A percentile compares a stretch with the other conserved stretches of the same genome.
phyloP scores from a whole-genome alignment of 2,113 vertebrate species.

The Menura novaehollandiae region DNA sequence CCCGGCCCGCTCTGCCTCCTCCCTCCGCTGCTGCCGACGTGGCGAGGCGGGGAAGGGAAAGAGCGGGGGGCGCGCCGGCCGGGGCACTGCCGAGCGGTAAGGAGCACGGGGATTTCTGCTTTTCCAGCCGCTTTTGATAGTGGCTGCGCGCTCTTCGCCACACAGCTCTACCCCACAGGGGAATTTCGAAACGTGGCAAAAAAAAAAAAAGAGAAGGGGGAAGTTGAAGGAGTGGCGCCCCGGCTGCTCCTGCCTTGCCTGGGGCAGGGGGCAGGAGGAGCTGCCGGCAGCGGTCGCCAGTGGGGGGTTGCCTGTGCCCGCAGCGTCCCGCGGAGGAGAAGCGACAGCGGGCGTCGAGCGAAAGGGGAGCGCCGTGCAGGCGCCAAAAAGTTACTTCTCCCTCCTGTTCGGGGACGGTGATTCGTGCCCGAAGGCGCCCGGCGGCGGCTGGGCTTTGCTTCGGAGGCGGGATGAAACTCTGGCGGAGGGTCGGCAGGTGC shows the following conservation, averaged over 20 bases:
- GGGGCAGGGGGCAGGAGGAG: background rate
- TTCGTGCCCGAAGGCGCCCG: background rate
- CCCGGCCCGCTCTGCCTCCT: conserved; percentile 27
- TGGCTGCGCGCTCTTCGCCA: background rate
- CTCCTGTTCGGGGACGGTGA: background rate
- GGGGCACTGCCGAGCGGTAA: conserved; percentile 57
- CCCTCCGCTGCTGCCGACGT: conserved; percentile 68
- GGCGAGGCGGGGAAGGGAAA: conserved; percentile 61
- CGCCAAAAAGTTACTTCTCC: background rate
- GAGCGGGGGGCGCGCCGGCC: background rate
- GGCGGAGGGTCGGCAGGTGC: conserved; percentile 27
- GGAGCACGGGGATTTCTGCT: background rate
- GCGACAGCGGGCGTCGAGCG: background rate
- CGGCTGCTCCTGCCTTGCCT: background rate
- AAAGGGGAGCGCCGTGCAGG: background rate
- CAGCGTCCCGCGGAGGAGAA: background rate
- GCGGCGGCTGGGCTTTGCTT: background rate
- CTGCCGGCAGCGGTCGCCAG: background rate
- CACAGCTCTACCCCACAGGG: background rate
- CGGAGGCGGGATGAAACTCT: background rate
- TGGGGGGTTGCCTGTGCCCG: background rate
- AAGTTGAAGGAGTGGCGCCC: background rate
- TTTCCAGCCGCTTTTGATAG: background rate
- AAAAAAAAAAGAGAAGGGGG: background rate
- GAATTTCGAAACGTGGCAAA: background rate